Conservation (phyloP, 2,888 invertebrate species). For the Lasiommata megera region DNA sequence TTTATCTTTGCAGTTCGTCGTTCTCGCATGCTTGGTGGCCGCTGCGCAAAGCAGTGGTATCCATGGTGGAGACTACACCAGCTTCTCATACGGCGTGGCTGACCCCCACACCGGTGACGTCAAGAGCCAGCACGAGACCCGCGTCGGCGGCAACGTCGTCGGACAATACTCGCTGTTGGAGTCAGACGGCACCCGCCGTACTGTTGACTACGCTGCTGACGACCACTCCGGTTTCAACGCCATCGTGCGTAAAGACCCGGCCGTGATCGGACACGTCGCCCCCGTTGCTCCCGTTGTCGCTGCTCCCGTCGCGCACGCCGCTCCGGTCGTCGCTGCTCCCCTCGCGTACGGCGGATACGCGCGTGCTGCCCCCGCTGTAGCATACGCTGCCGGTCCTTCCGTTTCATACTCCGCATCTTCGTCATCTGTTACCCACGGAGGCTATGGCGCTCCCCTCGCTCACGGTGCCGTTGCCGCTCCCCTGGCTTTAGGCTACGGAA, state of each 20-base stretch:
- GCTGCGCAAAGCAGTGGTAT: constrained; percentile 65
- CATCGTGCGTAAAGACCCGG: constrained; percentile 76
- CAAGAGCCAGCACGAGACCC: constrained; percentile 82
- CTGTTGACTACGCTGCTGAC: constrained; percentile 82
- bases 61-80: constrained; percentile 64
- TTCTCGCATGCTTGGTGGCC: constrained; percentile 68
- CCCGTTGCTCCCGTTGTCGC: constrained; percentile 43
- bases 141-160: constrained; percentile 83
- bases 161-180: constrained; percentile 76
- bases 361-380: constrained; percentile 32
- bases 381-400: constrained; percentile 36
- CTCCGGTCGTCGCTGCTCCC: constrained; percentile 38
- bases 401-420: constrained; percentile 44
- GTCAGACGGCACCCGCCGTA: constrained; percentile 83
- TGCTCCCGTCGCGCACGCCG: constrained; percentile 39
- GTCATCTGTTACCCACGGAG: constrained; percentile 38
- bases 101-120: constrained; percentile 75
- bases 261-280: constrained; percentile 45
- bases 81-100: constrained; percentile 71
- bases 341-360: constrained; percentile 31
- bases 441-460: constrained; percentile 35
- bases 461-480: constrained; percentile 39
- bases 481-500: constrained; percentile 51
- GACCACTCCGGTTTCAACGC: constrained; percentile 81
- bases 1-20: constrained; percentile 64